A percentile compares a stretch with the other conserved stretches of the same genome.
These are phyloP conservation scores for Tortrix viridana DNA, from an alignment of 2,888 invertebrate species.

Conservation along the genomic window DNA sequence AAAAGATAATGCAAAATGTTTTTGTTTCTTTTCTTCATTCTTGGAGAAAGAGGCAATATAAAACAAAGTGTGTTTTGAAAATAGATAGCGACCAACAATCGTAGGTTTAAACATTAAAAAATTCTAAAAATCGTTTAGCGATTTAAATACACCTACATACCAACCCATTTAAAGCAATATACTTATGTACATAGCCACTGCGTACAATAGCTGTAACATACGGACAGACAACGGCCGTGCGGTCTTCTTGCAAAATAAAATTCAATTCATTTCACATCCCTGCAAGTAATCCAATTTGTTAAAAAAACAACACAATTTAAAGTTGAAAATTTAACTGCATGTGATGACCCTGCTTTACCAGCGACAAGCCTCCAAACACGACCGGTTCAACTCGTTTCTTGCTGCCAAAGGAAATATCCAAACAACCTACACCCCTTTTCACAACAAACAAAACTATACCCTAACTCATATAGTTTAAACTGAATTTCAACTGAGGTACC, in stretches of 20 bases:
- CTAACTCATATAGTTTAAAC: slow-evolving; percentile 13
- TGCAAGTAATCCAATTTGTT: slow-evolving; percentile 28
- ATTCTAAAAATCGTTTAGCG: too few relatives aligned
- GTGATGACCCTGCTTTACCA: slow-evolving; percentile 62
- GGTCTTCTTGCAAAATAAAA: background rate
- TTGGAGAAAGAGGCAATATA: too few relatives aligned
- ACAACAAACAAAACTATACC: slow-evolving; percentile 39
- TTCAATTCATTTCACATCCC: slow-evolving; percentile 8
- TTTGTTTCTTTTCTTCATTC: too few relatives aligned
- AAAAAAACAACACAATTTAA: slow-evolving; percentile 30
- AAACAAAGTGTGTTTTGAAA: too few relatives aligned
- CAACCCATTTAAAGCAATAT: too few relatives aligned
- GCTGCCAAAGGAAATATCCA: slow-evolving; percentile 44
- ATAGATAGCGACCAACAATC: too few relatives aligned
- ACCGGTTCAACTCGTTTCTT: slow-evolving; percentile 67
- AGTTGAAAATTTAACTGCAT: slow-evolving; percentile 25
- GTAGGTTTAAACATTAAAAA: too few relatives aligned
- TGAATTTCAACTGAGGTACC: slow-evolving; percentile 31
- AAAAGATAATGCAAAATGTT: too few relatives aligned
- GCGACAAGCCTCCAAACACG: slow-evolving; percentile 67
- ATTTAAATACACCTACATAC: too few relatives aligned
- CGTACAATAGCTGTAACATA: too few relatives aligned
- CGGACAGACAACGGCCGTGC: too few relatives aligned
- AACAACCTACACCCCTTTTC: slow-evolving; percentile 34
- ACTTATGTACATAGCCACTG: too few relatives aligned